phyloP scores from a whole-genome alignment of 2,113 vertebrate genomes.

The Nothocercus nigrocapillus region DNA sequence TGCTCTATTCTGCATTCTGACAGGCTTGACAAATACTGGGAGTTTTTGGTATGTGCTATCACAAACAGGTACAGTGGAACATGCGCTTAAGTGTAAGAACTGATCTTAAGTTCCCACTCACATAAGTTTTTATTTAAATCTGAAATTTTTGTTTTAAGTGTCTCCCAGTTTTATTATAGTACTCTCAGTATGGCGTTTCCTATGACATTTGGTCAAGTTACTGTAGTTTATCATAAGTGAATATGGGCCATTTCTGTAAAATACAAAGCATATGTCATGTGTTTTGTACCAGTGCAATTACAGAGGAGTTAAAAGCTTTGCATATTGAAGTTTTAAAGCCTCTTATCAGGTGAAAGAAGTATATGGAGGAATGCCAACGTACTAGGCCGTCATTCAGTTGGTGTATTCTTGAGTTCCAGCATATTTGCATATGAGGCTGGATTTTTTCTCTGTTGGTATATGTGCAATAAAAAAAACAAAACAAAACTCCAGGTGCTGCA shows the following conservation, averaged over 20 bases:
- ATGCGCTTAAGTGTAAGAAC: not conserved
- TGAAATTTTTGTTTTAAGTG: not conserved
- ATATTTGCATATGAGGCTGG: not conserved
- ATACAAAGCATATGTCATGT: not conserved
- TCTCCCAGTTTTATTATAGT: not conserved
- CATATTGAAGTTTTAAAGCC: not conserved
- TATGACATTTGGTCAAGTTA: not conserved
- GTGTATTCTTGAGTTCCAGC: not conserved
- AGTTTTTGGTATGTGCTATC: not conserved
- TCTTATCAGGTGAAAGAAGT: not conserved
- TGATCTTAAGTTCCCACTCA: not conserved
- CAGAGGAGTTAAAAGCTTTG: not conserved
- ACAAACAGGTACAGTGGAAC: not conserved
- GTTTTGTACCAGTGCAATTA: not conserved
- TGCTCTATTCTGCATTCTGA: not conserved
- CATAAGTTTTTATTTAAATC: not conserved
- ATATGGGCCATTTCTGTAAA: not conserved
- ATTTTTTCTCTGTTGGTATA: not conserved
- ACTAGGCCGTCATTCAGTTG: not conserved
- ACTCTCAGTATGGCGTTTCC: not conserved
- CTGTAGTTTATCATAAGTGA: not conserved
- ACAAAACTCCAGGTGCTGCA: not conserved
- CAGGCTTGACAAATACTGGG: not conserved
- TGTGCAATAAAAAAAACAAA: too few species aligned
- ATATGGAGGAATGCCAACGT: not conserved